A percentile compares a stretch with the other conserved stretches of the same genome.
Evolutionary conservation across 2,888 invertebrate genomes (phyloP).

Genomic region (Beris chalybata): DNA sequence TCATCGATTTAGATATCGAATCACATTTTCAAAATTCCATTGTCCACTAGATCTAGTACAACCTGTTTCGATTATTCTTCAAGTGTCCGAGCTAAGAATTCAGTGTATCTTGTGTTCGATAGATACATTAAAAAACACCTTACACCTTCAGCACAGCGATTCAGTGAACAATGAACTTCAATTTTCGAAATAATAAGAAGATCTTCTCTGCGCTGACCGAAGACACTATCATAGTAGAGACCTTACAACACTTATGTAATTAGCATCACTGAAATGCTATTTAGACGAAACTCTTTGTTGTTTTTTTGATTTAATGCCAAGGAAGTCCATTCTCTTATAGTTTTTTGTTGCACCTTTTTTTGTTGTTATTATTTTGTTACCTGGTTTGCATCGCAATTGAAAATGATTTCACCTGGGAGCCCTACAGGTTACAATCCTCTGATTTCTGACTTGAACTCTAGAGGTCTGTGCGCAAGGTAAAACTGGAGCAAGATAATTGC

Average conservation of each 20-base stretch:
- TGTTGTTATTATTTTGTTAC: conserved; percentile 14
- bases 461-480: conserved; percentile 4
- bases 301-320: conserved; percentile 8
- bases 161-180: no score
- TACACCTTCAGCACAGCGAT: no score
- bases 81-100: neutral
- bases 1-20: conserved; percentile 14
- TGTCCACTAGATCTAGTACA: neutral
- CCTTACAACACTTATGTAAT: conserved; percentile 7
- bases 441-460: conserved; percentile 13
- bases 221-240: no score
- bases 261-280: conserved; percentile 16
- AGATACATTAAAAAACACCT: no score
- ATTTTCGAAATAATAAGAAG: no score
- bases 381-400: conserved; percentile 5
- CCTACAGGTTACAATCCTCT: conserved; percentile 8
- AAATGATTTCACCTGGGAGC: conserved; percentile 18
- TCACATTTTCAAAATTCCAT: conserved; percentile 12
- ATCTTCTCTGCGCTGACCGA: no score
- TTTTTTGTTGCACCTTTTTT: conserved; percentile 2
- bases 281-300: conserved; percentile 2
- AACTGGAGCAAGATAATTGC: conserved; percentile 17
- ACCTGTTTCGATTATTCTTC: conserved; percentile 13
- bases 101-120: no score
- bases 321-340: conserved; percentile 18